Evolutionary conservation across 2,888 invertebrate genomes (phyloP).

Genomic region (Keiferia lycopersicella): DNA sequence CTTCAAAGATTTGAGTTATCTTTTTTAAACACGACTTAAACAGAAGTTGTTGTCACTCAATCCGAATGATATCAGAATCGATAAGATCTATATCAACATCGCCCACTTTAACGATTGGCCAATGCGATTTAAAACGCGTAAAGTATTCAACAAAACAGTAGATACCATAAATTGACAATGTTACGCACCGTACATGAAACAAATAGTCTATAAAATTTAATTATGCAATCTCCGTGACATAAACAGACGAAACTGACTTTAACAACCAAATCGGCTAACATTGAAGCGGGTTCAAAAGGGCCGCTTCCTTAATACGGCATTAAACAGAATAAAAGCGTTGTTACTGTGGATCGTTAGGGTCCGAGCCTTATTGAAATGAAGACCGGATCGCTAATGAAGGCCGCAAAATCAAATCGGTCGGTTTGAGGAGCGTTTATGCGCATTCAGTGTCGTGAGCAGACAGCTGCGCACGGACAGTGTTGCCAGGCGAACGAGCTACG

Average conservation of each 20-base stretch:
- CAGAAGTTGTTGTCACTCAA: slow-evolving; percentile 1
- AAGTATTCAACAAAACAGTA: slow-evolving; percentile 13
- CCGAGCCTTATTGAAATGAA: slow-evolving; percentile 75
- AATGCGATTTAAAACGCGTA: slow-evolving; percentile 11
- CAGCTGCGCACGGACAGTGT: slow-evolving; percentile 39
- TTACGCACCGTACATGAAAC: slow-evolving; percentile 46
- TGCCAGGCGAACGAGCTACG: background rate
- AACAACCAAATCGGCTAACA: slow-evolving; percentile 55
- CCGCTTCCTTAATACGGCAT: slow-evolving; percentile 76
- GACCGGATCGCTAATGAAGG: slow-evolving; percentile 79
- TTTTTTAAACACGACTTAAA: background rate
- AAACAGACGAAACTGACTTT: slow-evolving; percentile 51
- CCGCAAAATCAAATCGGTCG: slow-evolving; percentile 77
- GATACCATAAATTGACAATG: slow-evolving; percentile 32
- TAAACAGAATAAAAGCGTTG: slow-evolving; percentile 72
- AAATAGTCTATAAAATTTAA: slow-evolving; percentile 55
- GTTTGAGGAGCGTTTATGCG: slow-evolving; percentile 72
- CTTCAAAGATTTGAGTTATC: background rate
- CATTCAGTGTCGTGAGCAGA: slow-evolving; percentile 60
- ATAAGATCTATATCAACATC: slow-evolving; percentile 6
- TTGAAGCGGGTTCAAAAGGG: slow-evolving; percentile 63
- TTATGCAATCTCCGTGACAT: slow-evolving; percentile 59
- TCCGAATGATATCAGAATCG: background rate
- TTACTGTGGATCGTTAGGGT: slow-evolving; percentile 73
- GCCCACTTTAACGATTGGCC: background rate